phyloP scores from a whole-genome alignment of 2,797 vertebrate genomes.

The Fratercula arctica region DNA sequence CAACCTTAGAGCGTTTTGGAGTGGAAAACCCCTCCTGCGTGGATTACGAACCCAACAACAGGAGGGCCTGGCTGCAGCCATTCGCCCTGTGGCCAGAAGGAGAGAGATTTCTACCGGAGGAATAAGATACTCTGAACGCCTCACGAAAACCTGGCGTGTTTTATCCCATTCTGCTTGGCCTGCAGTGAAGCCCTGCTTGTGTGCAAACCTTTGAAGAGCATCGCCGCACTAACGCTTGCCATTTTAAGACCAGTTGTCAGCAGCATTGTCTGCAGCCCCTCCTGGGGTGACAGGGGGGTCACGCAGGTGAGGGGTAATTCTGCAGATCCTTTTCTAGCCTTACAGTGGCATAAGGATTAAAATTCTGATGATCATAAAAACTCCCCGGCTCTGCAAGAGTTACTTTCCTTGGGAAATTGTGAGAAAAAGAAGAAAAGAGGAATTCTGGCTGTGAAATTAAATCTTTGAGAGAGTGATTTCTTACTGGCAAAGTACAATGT shows the following conservation, averaged over 20 bases:
- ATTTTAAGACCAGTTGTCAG: background rate
- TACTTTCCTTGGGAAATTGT: background rate
- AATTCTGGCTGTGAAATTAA: background rate
- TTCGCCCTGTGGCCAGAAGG: background rate
- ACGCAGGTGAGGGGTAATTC: rapidly evolving
- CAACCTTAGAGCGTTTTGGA: background rate
- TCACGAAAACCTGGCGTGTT: background rate
- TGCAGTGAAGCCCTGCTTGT: background rate
- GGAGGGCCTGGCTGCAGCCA: rapidly evolving
- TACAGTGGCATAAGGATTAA: background rate
- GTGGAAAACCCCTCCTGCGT: background rate
- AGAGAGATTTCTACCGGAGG: background rate
- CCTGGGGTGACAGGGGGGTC: background rate
- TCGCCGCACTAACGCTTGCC: background rate
- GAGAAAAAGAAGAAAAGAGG: background rate
- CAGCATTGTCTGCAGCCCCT: background rate
- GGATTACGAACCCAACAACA: background rate
- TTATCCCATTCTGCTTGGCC: background rate
- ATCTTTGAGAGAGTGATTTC: background rate
- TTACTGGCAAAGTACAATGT: background rate
- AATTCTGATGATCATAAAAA: background rate
- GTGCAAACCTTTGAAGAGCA: background rate
- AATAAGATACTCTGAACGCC: background rate
- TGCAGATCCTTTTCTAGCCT: background rate
- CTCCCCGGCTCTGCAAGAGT: background rate